These are phyloP conservation scores for Catostylus mosaicus DNA, from an alignment of 30 jellyfish, hydroid and myxozoan genomes.

Conservation along the genomic window DNA sequence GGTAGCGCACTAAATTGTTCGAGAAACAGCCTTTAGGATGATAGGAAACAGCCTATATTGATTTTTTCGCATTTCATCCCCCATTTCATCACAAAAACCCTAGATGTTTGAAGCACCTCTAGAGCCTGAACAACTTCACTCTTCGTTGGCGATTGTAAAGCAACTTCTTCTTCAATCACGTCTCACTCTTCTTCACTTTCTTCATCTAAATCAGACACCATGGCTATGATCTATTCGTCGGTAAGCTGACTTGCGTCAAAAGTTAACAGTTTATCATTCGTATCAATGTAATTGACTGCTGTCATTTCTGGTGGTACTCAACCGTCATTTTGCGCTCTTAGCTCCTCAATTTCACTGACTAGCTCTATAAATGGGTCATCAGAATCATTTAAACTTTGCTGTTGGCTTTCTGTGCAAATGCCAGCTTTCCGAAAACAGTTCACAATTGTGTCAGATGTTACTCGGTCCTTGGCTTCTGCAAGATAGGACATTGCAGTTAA, in stretches of 20 bases:
- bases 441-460: slow-evolving; percentile 20
- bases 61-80: no score
- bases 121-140: slow-evolving; percentile 41
- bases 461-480: slow-evolving; percentile 8
- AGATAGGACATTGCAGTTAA: slow-evolving; percentile 7
- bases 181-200: slow-evolving; percentile 47
- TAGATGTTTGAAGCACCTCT: slow-evolving; percentile 7
- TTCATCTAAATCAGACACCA: slow-evolving; percentile 42
- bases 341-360: no score
- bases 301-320: slow-evolving; percentile 7
- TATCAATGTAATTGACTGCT: background rate
- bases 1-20: no score
- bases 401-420: no score
- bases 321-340: no score
- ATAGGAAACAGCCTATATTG: no score
- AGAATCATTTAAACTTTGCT: no score
- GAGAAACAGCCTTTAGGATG: no score
- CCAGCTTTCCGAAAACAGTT: slow-evolving; percentile 42
- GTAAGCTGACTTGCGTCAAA: slow-evolving; percentile 37
- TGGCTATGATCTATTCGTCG: slow-evolving; percentile 34
- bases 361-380: no score
- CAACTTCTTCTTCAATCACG: slow-evolving; percentile 47
- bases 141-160: slow-evolving; percentile 34
- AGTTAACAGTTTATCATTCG: no score
- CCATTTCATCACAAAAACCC: background rate